Evolutionary conservation across 64 coral and sea anemone genomes (phyloP), one percentile per base, ranked within the genome.

Genomic region (Stichodactyla mertensii): DNA sequence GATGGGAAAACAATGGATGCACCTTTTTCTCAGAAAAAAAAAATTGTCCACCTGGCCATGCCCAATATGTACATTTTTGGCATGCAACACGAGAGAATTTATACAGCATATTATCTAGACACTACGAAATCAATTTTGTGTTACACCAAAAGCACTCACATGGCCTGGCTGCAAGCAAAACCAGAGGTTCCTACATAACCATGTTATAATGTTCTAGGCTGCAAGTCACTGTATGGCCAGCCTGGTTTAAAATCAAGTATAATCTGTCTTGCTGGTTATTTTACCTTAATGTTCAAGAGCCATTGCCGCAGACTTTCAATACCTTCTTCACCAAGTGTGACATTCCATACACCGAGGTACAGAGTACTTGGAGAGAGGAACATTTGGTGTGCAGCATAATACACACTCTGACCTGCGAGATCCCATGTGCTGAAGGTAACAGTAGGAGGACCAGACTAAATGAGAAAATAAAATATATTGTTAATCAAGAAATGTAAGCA

Each of bases 381-480:
- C 90, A 94, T 95, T 58, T 99, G 97, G 67, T 99, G 97, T 51
- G 97, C 93, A 1, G 97, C 93, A 18, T 99, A 99, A 53, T 99
- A 99, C 7, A 99, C 93, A 52, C 86, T 89, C 81, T 99, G 97
- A 7, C 97, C 97, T 8, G 97, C 97, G 5, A 99, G 51, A 80
- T 99, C 97, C 97, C 97, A 99, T 0, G 97, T 99, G 55, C 97
- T 99, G 80, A 99, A 99, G 51, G 97, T 95, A 10, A 99, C 89
- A 4, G 71, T 61, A 14, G 92, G 97, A 57, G 61, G 83, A 51
- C 88, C 79, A 55, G 78, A 81, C 95, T 98, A 70, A 54, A 88
- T 24, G 56, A 36, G 9, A 57, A 45, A 74, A 45, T 45, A 2
- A 45, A 45, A 45, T 45, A 45, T 45, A 45, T 45, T 45, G 36